Evolutionary conservation across 2,888 invertebrate genomes (phyloP).

Genomic region (Ormia ochracea): DNA sequence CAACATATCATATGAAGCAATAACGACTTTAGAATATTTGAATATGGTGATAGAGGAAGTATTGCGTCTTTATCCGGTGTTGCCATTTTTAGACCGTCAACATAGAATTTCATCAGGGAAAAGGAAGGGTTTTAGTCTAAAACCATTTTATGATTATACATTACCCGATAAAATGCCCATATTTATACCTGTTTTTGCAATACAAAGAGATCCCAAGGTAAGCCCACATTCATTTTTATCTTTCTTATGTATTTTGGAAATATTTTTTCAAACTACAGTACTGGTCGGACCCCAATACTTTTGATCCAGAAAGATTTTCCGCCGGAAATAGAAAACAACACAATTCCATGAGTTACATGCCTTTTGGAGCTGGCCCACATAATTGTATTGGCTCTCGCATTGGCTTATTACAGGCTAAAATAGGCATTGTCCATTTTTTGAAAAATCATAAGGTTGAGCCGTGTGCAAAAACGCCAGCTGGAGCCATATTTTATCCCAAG

Average conservation of each 20-base stretch:
- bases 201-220: constrained; percentile 75
- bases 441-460: constrained; percentile 71
- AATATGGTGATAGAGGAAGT: constrained; percentile 76
- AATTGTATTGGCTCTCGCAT: constrained; percentile 75
- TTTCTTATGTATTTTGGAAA: neutral
- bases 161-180: constrained; percentile 72
- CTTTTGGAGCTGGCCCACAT: constrained; percentile 74
- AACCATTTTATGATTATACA: constrained; percentile 70
- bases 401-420: constrained; percentile 71
- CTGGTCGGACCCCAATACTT: constrained; percentile 72
- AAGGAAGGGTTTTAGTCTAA: constrained; percentile 65
- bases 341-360: constrained; percentile 69
- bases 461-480: constrained; percentile 66
- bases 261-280: constrained; percentile 65
- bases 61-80: constrained; percentile 74
- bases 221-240: neutral
- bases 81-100: constrained; percentile 75
- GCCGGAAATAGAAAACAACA: constrained; percentile 69
- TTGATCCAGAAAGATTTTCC: constrained; percentile 75
- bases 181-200: constrained; percentile 71
- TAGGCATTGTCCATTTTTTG: constrained; percentile 73
- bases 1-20: constrained; percentile 75
- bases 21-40: constrained; percentile 76
- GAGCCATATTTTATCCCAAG: constrained; percentile 70
- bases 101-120: constrained; percentile 66